Percentiles rank a stretch among this genome's conserved stretches.
phyloP scores from a whole-genome alignment of 2,113 vertebrate genomes.

The Erythrolamprus reginae region DNA sequence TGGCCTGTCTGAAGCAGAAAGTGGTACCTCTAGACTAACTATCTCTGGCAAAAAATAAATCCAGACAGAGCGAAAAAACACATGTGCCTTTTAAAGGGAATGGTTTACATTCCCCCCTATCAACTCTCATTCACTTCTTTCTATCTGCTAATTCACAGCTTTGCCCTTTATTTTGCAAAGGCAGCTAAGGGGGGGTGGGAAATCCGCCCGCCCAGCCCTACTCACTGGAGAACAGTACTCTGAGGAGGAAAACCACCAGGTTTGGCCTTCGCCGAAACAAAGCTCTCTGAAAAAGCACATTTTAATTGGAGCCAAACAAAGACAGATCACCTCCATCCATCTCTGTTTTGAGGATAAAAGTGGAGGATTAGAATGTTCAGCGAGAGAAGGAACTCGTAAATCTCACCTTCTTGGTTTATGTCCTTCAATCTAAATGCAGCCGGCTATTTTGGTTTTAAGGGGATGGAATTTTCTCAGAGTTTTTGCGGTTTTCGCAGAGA shows the following conservation, averaged over 20 bases:
- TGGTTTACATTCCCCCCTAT: not conserved
- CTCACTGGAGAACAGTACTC: not conserved
- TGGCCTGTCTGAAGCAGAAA: conserved; percentile 52
- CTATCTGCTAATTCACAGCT: not conserved
- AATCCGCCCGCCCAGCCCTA: not conserved
- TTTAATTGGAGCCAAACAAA: not conserved
- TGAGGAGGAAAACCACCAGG: not conserved
- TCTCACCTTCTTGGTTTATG: not conserved
- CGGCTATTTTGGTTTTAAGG: not conserved
- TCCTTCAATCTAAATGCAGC: not conserved
- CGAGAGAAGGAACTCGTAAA: not conserved
- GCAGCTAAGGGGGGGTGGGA: not conserved
- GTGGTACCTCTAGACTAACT: conserved; percentile 47
- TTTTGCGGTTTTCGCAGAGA: not conserved
- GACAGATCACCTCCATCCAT: not conserved
- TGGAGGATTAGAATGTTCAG: not conserved
- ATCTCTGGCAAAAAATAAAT: conserved; percentile 30
- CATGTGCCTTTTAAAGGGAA: not conserved
- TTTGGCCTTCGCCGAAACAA: not conserved
- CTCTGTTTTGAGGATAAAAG: not conserved
- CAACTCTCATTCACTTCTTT: not conserved
- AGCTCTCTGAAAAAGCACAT: too few species aligned
- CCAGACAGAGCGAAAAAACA: not conserved
- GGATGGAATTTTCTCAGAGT: not conserved
- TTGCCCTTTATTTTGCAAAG: not conserved